Conservation (phyloP, 2,113 vertebrate species). For the Cichladusa arquata region DNA sequence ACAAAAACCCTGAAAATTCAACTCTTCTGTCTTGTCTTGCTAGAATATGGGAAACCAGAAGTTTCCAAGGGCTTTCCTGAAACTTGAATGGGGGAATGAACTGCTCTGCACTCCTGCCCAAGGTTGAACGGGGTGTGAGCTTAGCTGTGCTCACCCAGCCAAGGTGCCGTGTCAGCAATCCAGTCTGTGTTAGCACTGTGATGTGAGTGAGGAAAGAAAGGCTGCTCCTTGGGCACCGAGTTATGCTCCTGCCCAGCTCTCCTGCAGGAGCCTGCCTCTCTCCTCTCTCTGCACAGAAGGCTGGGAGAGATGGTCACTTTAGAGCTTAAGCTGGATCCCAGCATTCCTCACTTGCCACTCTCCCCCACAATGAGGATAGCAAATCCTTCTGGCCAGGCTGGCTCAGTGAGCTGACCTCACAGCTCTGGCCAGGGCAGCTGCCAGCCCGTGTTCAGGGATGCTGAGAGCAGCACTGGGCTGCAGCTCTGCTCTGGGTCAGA, state of each 20-base stretch:
- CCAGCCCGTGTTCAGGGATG: background rate
- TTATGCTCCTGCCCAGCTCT: fast-evolving
- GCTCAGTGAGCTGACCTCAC: fast-evolving
- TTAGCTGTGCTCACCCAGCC: background rate
- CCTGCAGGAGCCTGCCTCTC: background rate
- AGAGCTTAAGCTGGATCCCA: background rate
- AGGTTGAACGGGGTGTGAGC: fast-evolving
- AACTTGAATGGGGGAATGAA: background rate
- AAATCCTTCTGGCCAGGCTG: background rate
- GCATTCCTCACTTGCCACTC: fast-evolving
- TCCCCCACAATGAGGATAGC: background rate
- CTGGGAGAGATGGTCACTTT: background rate
- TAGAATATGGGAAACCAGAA: background rate
- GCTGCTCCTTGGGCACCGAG: background rate
- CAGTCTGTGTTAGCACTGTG: background rate
- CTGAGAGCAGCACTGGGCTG: background rate
- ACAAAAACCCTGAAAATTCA: background rate
- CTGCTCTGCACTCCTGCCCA: background rate
- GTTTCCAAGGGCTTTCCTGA: background rate
- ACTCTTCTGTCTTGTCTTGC: background rate
- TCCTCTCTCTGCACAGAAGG: background rate
- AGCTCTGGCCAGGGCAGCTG: background rate
- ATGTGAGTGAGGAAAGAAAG: background rate
- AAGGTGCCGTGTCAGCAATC: fast-evolving
- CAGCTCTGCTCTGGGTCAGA: background rate